Base-by-base conservation (phyloP, 2,797 vertebrate species). In the Malacoraja senta region DNA sequence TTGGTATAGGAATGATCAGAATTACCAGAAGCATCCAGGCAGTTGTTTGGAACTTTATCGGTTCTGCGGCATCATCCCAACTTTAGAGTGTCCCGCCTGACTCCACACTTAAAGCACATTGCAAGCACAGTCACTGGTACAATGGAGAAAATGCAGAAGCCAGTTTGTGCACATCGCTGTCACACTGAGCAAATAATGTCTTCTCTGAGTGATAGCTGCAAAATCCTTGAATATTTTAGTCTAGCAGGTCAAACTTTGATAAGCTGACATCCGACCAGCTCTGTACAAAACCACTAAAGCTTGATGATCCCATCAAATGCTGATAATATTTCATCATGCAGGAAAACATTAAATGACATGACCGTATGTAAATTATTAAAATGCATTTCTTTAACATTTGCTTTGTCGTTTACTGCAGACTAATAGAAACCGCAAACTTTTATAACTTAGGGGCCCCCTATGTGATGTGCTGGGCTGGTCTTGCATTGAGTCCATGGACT, bases 401-500 rank as follows among this genome's bases (percentile, higher is more conserved):
- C 38, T 91, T n/a, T 68, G 8, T 44, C 44, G 44, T 53, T 53
- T 21, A 71, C 15, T 72, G 19, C 19, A 65, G 21, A 19, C 86
- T 91, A 38, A 38, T 12, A 24, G n/a, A 21, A 24, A 21, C 19
- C 26, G 61, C 29, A 13, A 13, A n/a, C 63, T 68, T 71, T 76
- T 58, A 29, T 74, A 74, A 74, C 38, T 58, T 7, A 7, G 38
- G 44, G 0, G 38, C 24, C 29, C 58, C 90, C 15, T 7, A 74
- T n/a, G 26, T 29, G 24, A 29, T 76, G 10, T 92, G 71, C 38
- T 9, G 44, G 90, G 12, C 68, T 90, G 95, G 95, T 95, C 95
- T 95, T 95, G 94, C 95, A 95, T 97, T 97, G 97, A 96, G 96
- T 97, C 96, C 96, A 97, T 95, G 95, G 95, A 97, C 95, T 97